Percentiles rank a stretch among this genome's conserved stretches.
phyloP scores from a whole-genome alignment of 2,888 invertebrate species.

The Yponomeuta plumbellus region DNA sequence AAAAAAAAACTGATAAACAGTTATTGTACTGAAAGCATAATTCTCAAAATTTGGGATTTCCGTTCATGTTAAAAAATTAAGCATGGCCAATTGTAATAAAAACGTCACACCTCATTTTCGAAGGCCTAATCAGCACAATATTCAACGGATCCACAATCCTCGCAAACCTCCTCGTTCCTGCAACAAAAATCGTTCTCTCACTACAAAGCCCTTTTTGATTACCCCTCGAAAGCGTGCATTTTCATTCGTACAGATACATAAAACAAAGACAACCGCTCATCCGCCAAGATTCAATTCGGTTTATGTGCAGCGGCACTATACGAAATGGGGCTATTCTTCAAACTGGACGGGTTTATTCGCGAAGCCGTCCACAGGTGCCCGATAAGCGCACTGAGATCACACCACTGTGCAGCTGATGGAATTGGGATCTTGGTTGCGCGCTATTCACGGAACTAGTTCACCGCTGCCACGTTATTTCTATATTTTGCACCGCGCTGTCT shows the following conservation, averaged over 20 bases:
- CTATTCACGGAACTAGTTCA: background rate
- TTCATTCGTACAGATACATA: background rate
- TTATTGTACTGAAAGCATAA: no score
- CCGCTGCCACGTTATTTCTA: background rate
- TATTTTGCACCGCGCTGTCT: background rate
- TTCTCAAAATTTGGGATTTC: no score
- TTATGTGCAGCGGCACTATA: slow-evolving; percentile 17
- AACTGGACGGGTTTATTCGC: slow-evolving; percentile 57
- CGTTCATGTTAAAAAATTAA: no score
- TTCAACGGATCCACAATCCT: no score
- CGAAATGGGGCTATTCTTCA: slow-evolving; percentile 36
- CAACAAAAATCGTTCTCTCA: background rate
- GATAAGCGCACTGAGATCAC: slow-evolving; percentile 52
- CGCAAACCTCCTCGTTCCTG: no score
- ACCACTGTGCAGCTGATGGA: slow-evolving; percentile 48
- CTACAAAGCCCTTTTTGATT: background rate
- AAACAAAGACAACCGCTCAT: slow-evolving; percentile 11
- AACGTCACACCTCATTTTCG: no score
- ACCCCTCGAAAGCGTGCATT: background rate
- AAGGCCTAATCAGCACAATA: no score
- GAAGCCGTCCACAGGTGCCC: slow-evolving; percentile 57
- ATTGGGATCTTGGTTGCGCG: slow-evolving; percentile 47
- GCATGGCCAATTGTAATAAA: no score
- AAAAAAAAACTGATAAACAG: no score
- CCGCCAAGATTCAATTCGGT: slow-evolving; percentile 18